Conservation (phyloP, 2,888 invertebrate genomes). For the Entomobrya multifasciata region DNA sequence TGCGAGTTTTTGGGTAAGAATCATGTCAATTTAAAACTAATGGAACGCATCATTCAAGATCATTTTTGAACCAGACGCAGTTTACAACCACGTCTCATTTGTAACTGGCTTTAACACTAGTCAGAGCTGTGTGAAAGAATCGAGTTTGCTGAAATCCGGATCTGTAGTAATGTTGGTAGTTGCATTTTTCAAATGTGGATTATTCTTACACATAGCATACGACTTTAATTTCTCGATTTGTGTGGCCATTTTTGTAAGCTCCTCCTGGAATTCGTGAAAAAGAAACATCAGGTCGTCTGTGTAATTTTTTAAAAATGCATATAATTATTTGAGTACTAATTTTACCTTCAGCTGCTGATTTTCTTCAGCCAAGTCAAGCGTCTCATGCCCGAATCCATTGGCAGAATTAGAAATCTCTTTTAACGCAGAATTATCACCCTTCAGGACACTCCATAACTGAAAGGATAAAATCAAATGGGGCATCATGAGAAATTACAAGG, state of each 20-base stretch:
- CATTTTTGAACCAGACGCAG: too few relatives aligned
- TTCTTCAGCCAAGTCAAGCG: slow-evolving; percentile 92
- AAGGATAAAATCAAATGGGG: neutral
- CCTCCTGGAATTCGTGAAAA: slow-evolving; percentile 85
- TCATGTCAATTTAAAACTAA: too few relatives aligned
- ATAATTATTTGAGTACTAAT: too few relatives aligned
- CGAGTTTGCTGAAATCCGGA: slow-evolving; percentile 74
- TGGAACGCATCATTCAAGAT: too few relatives aligned
- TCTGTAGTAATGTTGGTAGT: slow-evolving; percentile 70
- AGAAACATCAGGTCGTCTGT: too few relatives aligned
- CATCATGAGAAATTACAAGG: too few relatives aligned
- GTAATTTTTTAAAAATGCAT: too few relatives aligned
- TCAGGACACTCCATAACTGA: slow-evolving; percentile 89
- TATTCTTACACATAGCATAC: slow-evolving; percentile 96
- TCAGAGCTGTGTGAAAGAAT: slow-evolving; percentile 77
- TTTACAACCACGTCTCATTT: slow-evolving; percentile 74
- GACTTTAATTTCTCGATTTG: slow-evolving; percentile 97
- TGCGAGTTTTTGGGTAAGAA: too few relatives aligned
- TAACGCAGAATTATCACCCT: slow-evolving; percentile 83
- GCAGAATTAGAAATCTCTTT: slow-evolving; percentile 78
- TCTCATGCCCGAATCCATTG: slow-evolving; percentile 80
- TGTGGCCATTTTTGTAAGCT: slow-evolving; percentile 93
- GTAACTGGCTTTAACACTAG: slow-evolving; percentile 73
- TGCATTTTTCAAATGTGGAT: slow-evolving; percentile 89
- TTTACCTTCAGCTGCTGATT: slow-evolving; percentile 96